Percentiles rank a stretch among this genome's conserved stretches.
Evolutionary conservation across 1,140 invertebrate species (phyloP).

Genomic region (Drosophila ercepeae): DNA sequence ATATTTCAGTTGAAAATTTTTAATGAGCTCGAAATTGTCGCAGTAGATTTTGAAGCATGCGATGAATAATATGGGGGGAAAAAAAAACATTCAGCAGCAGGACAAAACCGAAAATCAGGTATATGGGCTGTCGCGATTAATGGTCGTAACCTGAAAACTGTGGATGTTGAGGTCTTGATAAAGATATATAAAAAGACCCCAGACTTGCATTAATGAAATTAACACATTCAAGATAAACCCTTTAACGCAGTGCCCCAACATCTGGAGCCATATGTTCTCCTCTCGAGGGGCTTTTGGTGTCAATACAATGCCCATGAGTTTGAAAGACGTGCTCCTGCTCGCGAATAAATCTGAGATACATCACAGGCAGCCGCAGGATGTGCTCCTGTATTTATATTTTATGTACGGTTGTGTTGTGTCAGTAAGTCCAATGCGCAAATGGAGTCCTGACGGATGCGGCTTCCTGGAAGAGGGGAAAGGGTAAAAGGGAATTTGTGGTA

Average conservation of each 20-base stretch:
- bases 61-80: neutral
- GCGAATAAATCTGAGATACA: slow-evolving; percentile 48
- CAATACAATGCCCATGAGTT: slow-evolving; percentile 43
- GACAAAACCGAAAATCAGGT: slow-evolving; percentile 23
- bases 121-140: slow-evolving; percentile 16
- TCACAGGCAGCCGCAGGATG: slow-evolving; percentile 46
- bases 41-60: slow-evolving; percentile 20
- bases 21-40: slow-evolving; percentile 72
- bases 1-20: slow-evolving; percentile 82
- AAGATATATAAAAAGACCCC: neutral
- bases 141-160: slow-evolving; percentile 19
- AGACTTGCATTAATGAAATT: slow-evolving; percentile 22
- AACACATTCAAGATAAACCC: slow-evolving; percentile 9
- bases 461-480: neutral
- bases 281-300: slow-evolving; percentile 30
- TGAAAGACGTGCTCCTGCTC: slow-evolving; percentile 32
- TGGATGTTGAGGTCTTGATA: neutral
- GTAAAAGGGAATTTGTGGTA: slow-evolving; percentile 8
- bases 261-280: neutral
- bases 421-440: slow-evolving; percentile 1
- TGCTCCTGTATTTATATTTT: slow-evolving; percentile 35
- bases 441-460: slow-evolving; percentile 31
- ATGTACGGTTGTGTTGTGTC: slow-evolving; percentile 1
- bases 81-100: slow-evolving; percentile 2
- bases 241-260: neutral